Evolutionary conservation across 2,888 invertebrate genomes (phyloP).

Genomic region (Caenorhabditis imperialis): DNA sequence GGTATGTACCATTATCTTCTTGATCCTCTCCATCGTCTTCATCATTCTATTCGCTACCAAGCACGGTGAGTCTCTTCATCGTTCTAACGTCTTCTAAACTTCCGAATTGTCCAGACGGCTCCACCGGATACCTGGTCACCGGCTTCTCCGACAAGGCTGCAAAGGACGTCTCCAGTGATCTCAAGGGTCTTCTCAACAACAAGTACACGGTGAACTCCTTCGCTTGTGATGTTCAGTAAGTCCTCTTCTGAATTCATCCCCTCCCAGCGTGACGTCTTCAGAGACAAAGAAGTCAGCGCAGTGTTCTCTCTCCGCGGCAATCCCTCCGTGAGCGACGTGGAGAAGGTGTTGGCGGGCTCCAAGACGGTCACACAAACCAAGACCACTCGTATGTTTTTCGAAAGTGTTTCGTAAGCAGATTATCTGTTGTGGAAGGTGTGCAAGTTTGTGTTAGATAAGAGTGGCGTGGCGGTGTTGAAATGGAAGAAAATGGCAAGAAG

Average conservation of each 20-base stretch:
- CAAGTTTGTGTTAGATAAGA: constrained; percentile 37
- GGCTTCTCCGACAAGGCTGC: constrained; percentile 32
- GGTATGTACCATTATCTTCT: constrained; percentile 37
- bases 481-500: no score
- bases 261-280: not conserved
- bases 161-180: constrained; percentile 13
- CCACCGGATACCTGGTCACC: constrained; percentile 37
- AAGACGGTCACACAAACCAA: constrained; percentile 39
- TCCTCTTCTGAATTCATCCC: not conserved
- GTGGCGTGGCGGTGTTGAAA: no score
- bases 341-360: constrained; percentile 25
- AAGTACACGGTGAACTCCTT: constrained; percentile 47
- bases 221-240: constrained; percentile 35
- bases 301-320: constrained; percentile 46
- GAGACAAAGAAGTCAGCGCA: constrained; percentile 38
- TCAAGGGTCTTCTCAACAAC: constrained; percentile 28
- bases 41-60: constrained; percentile 52
- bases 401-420: not conserved
- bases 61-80: constrained; percentile 27
- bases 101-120: constrained; percentile 16
- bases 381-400: constrained; percentile 45
- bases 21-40: constrained; percentile 51
- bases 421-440: constrained; percentile 20
- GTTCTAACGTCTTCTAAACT: not conserved
- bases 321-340: constrained; percentile 26